Base-by-base conservation (phyloP, 2,888 invertebrate genomes). In the Cantharis nigra region DNA sequence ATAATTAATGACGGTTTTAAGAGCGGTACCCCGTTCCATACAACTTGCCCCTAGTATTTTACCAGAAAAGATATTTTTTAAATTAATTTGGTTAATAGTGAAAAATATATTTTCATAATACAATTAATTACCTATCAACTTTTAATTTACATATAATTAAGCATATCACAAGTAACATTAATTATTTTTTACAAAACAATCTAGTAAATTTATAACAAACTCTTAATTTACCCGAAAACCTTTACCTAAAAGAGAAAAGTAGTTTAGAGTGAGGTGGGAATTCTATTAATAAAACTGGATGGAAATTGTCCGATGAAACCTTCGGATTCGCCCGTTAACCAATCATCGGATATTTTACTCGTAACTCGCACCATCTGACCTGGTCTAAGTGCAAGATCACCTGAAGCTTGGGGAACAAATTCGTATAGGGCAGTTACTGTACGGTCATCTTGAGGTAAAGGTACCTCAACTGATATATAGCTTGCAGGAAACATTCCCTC, bases 401-500 rank as follows among this genome's bases (percentile, higher is more conserved):
- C 85, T 9, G 81, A 72, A 79, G 85, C 80, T 82, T 86, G 93
- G 4, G 94, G 92, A 63, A 90, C 89, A 86, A 95, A 95, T 84
- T 94, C 91, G 87, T 94, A 95, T 74, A 95, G 86, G n/a, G 94
- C 95, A 70, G 92, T 93, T 3, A 91, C 91, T 78, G 90, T 90
- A 80, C 89, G 89, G 72, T 83, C 81, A 72, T 85, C 85, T 80
- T 89, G 89, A 28, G 91, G 89, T 75, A 95, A 87, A 74, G 96
- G 94, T 81, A 94, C 91, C 86, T 93, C 92, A 69, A 96, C 89
- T 82, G 95, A 92, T 80, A 97, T 91, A 88, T 95, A 97, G 88
- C 92, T 95, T 20, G 91, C 90, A 1, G 97, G 97, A 89, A 97
- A 97, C 82, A 97, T 93, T 63, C 97, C 97, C 86, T 93, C 92